Percentiles rank a stretch among this genome's conserved stretches.
phyloP scores from a whole-genome alignment of 2,113 vertebrate genomes.

The Merops nubicus region DNA sequence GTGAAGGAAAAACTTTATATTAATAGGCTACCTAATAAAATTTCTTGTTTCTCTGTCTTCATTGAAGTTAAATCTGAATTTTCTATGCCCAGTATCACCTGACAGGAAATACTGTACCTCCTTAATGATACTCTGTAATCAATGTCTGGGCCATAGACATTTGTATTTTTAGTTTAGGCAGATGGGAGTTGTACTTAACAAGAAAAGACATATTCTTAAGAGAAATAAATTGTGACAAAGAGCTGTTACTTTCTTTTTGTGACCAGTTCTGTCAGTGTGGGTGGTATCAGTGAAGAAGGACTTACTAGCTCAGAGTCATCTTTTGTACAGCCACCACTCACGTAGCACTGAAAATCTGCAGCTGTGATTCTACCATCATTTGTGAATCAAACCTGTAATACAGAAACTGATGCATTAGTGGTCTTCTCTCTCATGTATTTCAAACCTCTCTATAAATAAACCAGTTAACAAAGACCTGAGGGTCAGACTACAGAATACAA shows the following conservation, averaged over 20 bases:
- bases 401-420: background rate
- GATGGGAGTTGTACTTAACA: background rate
- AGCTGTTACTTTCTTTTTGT: background rate
- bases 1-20: too few species aligned
- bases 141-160: background rate
- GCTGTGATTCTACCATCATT: constrained; percentile 80
- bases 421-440: background rate
- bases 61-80: too few species aligned
- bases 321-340: constrained; percentile 77
- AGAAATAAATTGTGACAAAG: background rate
- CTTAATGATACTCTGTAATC: background rate
- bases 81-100: too few species aligned
- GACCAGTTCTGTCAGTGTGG: background rate
- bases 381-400: constrained; percentile 84
- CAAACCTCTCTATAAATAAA: background rate
- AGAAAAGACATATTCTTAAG: background rate
- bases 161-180: background rate
- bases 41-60: too few species aligned
- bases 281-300: background rate
- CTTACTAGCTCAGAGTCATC: constrained; percentile 76
- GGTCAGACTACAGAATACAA: background rate
- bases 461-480: background rate
- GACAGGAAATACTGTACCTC: too few species aligned
- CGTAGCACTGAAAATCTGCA: constrained; percentile 78
- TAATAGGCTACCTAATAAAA: too few species aligned